Percentiles rank a stretch among this genome's conserved stretches.
phyloP scores from a whole-genome alignment of 37 sponge, comb jelly and placozoan species.

The Oopsacas minuta region DNA sequence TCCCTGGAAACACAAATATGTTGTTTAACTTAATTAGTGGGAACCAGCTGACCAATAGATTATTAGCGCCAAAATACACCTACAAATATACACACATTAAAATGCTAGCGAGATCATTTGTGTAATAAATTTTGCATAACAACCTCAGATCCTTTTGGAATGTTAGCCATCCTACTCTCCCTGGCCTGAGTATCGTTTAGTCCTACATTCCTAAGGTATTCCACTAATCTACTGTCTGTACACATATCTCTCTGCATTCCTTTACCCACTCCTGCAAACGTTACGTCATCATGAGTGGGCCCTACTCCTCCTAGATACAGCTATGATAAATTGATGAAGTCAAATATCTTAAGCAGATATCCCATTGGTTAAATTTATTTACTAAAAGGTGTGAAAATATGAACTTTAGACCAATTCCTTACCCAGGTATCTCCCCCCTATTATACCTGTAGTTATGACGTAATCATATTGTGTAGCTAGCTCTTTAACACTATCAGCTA shows the following conservation, averaged over 20 bases:
- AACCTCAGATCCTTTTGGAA: not conserved
- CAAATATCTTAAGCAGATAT: not conserved
- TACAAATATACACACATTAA: not conserved
- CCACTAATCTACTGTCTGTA: not conserved
- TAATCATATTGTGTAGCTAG: conserved; percentile 30
- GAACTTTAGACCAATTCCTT: no score
- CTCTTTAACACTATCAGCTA: conserved; percentile 37
- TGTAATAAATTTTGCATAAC: not conserved
- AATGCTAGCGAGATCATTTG: not conserved
- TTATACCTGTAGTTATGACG: conserved; percentile 52
- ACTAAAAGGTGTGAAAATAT: no score
- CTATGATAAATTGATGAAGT: no score
- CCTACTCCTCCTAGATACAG: conserved; percentile 66
- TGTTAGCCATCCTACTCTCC: not conserved
- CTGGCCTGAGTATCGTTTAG: not conserved
- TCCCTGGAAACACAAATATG: conserved; percentile 64
- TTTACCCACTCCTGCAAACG: conserved; percentile 45
- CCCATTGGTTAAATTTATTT: not conserved
- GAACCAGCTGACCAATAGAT: not conserved
- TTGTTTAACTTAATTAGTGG: conserved; percentile 46
- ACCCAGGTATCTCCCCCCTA: no score
- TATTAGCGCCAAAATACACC: not conserved
- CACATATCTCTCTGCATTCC: not conserved
- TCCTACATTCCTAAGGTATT: not conserved
- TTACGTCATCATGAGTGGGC: conserved; percentile 85